phyloP scores from a whole-genome alignment of 2,797 vertebrate genomes.

The Pteropus rufus region DNA sequence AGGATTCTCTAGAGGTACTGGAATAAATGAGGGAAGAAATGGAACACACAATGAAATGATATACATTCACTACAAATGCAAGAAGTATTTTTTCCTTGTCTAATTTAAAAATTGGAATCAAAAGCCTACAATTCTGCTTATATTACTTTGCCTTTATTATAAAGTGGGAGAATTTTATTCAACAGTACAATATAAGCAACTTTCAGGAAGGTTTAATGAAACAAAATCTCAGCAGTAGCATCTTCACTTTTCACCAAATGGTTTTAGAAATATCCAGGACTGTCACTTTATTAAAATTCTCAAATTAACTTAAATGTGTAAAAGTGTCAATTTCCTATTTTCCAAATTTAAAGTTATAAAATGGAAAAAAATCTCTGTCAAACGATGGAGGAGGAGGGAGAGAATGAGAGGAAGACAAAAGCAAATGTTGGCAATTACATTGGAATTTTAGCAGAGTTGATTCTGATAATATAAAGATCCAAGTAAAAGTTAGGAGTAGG shows the following conservation, averaged over 20 bases:
- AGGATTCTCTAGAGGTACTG: background rate
- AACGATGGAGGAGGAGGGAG: background rate
- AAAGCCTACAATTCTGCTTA: background rate
- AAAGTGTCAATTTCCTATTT: background rate
- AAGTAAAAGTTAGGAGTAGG: background rate
- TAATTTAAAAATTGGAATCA: constrained; percentile 25
- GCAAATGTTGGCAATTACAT: background rate
- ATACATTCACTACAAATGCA: background rate
- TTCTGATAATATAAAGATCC: background rate
- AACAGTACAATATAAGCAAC: background rate
- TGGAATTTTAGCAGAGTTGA: background rate
- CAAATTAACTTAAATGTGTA: background rate
- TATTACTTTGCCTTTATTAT: background rate
- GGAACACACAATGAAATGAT: background rate
- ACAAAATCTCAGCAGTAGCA: background rate
- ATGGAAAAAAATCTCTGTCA: background rate
- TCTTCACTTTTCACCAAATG: background rate
- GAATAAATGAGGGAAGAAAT: background rate
- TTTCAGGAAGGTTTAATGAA: background rate
- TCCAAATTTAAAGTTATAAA: background rate
- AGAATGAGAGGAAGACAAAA: background rate
- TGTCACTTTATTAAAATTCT: background rate
- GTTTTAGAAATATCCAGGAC: background rate
- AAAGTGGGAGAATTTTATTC: background rate
- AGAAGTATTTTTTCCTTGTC: background rate